Evolutionary conservation across 1,140 invertebrate species (phyloP).

Genomic region (Meloidogyne hapla): DNA sequence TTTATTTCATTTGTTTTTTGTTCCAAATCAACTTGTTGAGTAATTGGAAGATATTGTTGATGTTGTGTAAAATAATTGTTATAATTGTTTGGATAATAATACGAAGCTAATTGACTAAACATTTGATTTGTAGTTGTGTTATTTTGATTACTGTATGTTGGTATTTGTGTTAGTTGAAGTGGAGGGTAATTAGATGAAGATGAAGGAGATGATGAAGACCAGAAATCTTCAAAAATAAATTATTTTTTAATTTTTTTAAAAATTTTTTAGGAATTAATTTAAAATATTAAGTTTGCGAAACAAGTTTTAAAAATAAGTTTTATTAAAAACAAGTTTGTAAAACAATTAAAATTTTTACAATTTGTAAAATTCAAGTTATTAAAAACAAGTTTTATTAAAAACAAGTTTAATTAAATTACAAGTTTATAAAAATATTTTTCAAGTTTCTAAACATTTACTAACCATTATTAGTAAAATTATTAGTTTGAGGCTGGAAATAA

Average conservation of each 20-base stretch:
- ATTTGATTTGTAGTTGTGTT: not conserved
- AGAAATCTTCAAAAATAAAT: not conserved
- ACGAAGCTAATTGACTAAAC: not conserved
- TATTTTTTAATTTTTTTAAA: too few relatives aligned
- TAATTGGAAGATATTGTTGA: not conserved
- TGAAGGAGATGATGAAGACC: not conserved
- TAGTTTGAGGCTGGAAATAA: not conserved
- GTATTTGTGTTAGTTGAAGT: not conserved
- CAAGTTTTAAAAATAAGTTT: not conserved
- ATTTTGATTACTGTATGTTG: not conserved
- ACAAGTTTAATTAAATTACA: too few relatives aligned
- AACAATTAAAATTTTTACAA: too few relatives aligned
- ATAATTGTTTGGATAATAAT: slow-evolving; percentile 24
- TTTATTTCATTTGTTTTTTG: slow-evolving; percentile 14
- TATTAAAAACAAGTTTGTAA: too few relatives aligned
- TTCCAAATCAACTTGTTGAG: not conserved
- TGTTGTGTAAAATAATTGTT: slow-evolving; percentile 5
- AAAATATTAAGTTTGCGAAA: slow-evolving; percentile 1
- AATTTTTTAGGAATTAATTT: too few relatives aligned
- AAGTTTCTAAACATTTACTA: not conserved
- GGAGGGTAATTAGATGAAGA: not conserved
- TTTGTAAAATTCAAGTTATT: too few relatives aligned
- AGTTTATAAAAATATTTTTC: too few relatives aligned
- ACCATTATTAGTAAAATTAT: not conserved
- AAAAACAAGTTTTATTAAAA: too few relatives aligned